These are phyloP conservation scores for Calyptomena viridis DNA, from an alignment of 2,113 vertebrate species.

Conservation along the genomic window DNA sequence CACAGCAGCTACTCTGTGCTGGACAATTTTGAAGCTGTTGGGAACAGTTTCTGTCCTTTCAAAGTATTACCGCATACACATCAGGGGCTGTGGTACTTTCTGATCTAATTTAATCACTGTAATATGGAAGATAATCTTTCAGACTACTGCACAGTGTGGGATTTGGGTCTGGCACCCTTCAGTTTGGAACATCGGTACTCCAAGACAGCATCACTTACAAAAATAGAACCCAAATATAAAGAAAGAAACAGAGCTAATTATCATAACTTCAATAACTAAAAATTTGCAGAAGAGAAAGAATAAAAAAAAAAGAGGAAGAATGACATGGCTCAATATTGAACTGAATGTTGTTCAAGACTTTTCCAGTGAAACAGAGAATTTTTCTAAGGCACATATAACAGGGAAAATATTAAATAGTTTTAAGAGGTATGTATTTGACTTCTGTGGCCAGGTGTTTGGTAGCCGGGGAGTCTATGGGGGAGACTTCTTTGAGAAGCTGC, in stretches of 20 bases:
- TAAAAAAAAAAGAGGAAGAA: neutral
- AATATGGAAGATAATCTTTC: constrained; percentile 48
- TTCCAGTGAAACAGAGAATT: neutral
- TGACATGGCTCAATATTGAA: neutral
- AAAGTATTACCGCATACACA: constrained; percentile 35
- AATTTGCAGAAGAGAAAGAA: neutral
- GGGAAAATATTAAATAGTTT: neutral
- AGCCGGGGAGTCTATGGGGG: no score
- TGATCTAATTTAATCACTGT: constrained; percentile 54
- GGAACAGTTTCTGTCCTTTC: constrained; percentile 47
- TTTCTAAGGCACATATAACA: neutral
- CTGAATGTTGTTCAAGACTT: neutral
- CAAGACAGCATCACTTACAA: neutral
- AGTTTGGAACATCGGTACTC: constrained; percentile 24
- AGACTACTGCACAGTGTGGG: neutral
- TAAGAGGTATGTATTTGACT: no score
- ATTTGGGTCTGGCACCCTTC: constrained; percentile 22
- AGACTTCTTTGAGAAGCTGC: no score
- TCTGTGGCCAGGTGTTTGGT: no score
- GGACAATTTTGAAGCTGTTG: constrained; percentile 44
- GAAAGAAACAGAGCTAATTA: neutral
- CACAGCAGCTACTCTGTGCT: constrained; percentile 17
- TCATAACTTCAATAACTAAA: neutral
- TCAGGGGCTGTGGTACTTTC: constrained; percentile 24
- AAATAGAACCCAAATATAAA: neutral